phyloP scores from a whole-genome alignment of 2,888 invertebrate genomes.

The Deladenus siricidicola region DNA sequence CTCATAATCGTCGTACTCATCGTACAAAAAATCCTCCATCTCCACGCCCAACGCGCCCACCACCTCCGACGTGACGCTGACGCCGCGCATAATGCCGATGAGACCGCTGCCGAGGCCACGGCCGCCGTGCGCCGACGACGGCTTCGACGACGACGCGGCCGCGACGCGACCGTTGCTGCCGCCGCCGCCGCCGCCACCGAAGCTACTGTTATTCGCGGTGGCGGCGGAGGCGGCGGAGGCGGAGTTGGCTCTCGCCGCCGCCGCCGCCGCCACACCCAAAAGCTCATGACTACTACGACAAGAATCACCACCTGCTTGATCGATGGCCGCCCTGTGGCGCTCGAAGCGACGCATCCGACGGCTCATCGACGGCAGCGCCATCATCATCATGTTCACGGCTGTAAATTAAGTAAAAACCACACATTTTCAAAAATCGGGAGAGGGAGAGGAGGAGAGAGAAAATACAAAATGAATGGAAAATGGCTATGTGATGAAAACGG shows the following conservation, averaged over 20 bases:
- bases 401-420: slow-evolving; percentile 8
- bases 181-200: neutral
- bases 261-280: too few species aligned
- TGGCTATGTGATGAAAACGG: too few species aligned
- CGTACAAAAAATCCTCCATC: neutral
- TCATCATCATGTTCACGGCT: slow-evolving; percentile 53
- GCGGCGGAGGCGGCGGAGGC: neutral
- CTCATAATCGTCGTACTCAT: slow-evolving; percentile 13
- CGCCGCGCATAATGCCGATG: too few species aligned
- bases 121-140: too few species aligned
- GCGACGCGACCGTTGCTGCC: neutral
- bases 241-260: neutral
- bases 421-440: slow-evolving; percentile 1
- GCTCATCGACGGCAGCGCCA: slow-evolving; percentile 50
- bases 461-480: neutral
- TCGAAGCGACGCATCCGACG: slow-evolving; percentile 47
- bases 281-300: slow-evolving; percentile 6
- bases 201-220: too few species aligned
- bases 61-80: slow-evolving; percentile 34
- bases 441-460: slow-evolving; percentile 3
- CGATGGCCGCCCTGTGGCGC: slow-evolving; percentile 44
- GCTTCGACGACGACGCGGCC: too few species aligned
- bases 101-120: too few species aligned
- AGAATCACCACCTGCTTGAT: slow-evolving; percentile 47
- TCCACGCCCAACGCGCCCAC: slow-evolving; percentile 1